phyloP scores from a whole-genome alignment of 2,113 vertebrate species.

The Oenanthe oenanthe region DNA sequence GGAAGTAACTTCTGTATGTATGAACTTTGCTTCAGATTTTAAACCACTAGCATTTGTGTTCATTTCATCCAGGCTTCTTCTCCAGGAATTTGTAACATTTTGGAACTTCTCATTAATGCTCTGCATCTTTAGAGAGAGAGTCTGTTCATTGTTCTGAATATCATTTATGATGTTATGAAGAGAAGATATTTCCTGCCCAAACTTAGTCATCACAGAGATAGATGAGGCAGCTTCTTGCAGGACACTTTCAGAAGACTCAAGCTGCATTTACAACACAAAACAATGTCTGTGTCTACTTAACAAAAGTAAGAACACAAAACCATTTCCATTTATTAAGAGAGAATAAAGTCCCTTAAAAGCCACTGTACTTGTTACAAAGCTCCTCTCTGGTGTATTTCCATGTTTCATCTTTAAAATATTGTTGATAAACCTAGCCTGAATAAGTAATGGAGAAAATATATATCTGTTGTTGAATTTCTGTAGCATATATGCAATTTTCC shows the following conservation, averaged over 20 bases:
- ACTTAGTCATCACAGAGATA: conserved; percentile 75
- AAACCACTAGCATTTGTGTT: conserved; percentile 75
- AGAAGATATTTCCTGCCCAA: conserved; percentile 81
- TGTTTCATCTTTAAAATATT: background rate
- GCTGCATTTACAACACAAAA: conserved; percentile 96
- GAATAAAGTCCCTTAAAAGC: background rate
- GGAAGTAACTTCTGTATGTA: conserved; percentile 79
- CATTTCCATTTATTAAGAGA: conserved; percentile 8
- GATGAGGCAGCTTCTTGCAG: conserved; percentile 79
- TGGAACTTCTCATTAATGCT: conserved; percentile 80
- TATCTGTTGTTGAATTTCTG: background rate
- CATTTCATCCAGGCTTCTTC: conserved; percentile 76
- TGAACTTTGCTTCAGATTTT: conserved; percentile 80
- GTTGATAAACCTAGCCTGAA: background rate
- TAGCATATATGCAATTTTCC: background rate
- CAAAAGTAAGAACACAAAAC: conserved; percentile 15
- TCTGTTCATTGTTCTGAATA: conserved; percentile 79
- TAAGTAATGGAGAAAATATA: background rate
- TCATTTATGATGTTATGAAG: conserved; percentile 74
- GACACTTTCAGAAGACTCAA: conserved; percentile 83
- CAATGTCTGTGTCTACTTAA: conserved; percentile 75
- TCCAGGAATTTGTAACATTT: conserved; percentile 84
- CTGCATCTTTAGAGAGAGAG: conserved; percentile 77
- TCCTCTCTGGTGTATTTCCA: background rate
- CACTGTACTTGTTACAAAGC: background rate